A percentile compares a stretch with the other conserved stretches of the same genome.
Conservation (phyloP, 1,140 invertebrate species). For the Cryptotermes secundus region DNA sequence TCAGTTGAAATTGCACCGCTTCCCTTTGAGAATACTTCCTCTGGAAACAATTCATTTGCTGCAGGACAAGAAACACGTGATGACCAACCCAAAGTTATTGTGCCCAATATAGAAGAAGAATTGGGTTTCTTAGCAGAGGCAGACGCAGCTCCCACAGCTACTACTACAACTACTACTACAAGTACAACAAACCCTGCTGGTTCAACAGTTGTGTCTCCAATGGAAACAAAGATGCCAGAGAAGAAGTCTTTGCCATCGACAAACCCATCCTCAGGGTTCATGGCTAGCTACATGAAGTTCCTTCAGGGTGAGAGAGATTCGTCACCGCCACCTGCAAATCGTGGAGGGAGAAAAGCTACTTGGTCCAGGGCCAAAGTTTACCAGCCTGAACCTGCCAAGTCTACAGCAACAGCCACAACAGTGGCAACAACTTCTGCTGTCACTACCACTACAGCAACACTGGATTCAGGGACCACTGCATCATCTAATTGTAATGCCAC, state of each 20-base stretch:
- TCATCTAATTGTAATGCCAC: constrained; percentile 25
- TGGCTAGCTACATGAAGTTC: constrained; percentile 82
- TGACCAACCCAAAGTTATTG: constrained; percentile 75
- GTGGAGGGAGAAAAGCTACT: constrained; percentile 63
- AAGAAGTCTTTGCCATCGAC: constrained; percentile 42
- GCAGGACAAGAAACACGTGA: constrained; percentile 45
- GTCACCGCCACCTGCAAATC: constrained; percentile 67
- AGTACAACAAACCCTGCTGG: constrained; percentile 11
- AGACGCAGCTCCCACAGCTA: constrained; percentile 46
- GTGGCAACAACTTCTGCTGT: constrained; percentile 32
- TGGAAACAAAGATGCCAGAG: constrained; percentile 37
- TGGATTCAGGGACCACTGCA: constrained; percentile 34
- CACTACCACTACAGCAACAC: constrained; percentile 41
- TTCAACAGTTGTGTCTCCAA: constrained; percentile 17
- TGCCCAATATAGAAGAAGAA: constrained; percentile 83
- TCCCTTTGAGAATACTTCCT: constrained; percentile 36
- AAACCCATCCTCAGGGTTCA: constrained; percentile 71
- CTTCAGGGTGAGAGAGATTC: constrained; percentile 77
- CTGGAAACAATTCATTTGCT: not conserved
- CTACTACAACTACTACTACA: constrained; percentile 42
- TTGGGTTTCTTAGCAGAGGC: constrained; percentile 64
- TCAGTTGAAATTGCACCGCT: constrained; percentile 64
- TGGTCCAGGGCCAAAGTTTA: constrained; percentile 58
- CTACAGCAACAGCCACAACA: constrained; percentile 37
- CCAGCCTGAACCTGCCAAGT: constrained; percentile 43